Percentiles rank a stretch among this genome's conserved stretches.
Evolutionary conservation across 30 jellyfish, hydroid and myxozoan species (phyloP).

Genomic region (Hydractinia echinata): DNA sequence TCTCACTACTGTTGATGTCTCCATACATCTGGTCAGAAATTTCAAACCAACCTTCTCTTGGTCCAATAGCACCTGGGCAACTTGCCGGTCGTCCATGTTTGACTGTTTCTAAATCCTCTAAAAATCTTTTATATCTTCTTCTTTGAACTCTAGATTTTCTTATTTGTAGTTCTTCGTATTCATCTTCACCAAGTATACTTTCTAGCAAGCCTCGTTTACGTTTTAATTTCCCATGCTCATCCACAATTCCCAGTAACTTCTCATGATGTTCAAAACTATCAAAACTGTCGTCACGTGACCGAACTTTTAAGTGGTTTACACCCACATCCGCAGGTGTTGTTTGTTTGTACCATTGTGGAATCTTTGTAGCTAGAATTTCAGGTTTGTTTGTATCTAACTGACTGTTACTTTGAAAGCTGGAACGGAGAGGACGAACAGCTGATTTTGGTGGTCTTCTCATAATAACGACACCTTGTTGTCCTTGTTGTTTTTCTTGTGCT

Average conservation of each 20-base stretch:
- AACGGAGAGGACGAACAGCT: constrained; percentile 20
- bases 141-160: background rate
- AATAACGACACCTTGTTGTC: background rate
- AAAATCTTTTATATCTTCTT: constrained; percentile 15
- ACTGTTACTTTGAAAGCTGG: no score
- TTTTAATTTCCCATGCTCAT: constrained; percentile 21
- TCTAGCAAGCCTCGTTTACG: constrained; percentile 4
- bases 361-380: no score
- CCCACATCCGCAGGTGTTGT: no score
- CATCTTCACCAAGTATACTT: background rate
- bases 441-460: constrained; percentile 10
- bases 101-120: constrained; percentile 17
- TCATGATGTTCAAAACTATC: constrained; percentile 46
- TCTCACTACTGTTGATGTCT: constrained; percentile 26
- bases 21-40: background rate
- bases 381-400: no score
- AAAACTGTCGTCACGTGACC: constrained; percentile 6
- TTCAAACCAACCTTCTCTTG: constrained; percentile 22
- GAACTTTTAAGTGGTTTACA: background rate
- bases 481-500: no score
- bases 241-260: constrained; percentile 23
- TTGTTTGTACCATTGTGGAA: no score
- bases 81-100: constrained; percentile 26
- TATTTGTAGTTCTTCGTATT: constrained; percentile 13
- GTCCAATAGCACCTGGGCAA: constrained; percentile 35